Base-by-base conservation (phyloP, 2,797 vertebrate species). In the Sciaenops ocellatus region DNA sequence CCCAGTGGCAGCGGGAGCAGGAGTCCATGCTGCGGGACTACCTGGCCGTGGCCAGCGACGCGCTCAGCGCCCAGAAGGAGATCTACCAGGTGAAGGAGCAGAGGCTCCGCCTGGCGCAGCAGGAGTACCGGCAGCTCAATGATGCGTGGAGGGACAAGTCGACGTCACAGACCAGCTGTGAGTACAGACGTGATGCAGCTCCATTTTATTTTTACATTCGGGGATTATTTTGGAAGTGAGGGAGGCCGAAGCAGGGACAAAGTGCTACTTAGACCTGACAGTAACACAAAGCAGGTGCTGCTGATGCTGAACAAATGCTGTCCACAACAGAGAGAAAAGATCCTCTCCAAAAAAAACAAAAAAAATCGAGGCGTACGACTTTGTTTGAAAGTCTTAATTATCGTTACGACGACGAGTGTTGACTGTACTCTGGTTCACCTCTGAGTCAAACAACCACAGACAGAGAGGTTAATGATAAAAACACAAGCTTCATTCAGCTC, bases 31-130 rank as follows among this genome's bases (percentile, higher is more conserved):
- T 99, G 88, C 97, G 96, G 86, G 97, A 98, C 72, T 99, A 99
- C 88, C 96, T 99, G 81, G 91, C 95, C 15, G 96, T 98, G 90
- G 98, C 98, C 69, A 95, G 96, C 73, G 97, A 99, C 55, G 97
- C 98, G 0, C 94, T 99, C 88, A 96, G 94, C 26, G 97, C 98
- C 0, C 98, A 99, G 92, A 97, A 96, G 91, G 97, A 99, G 94
- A 97, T 98, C 93, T 99, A 97, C 86, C 97, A 98, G 93, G 98
- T 99, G 90, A 99, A 99, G 90, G 98, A 98, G 93, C 97, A 99
- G 94, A 92, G 98, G 17, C 96, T 99, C 66, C 95, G 94, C 57
- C 95, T 99, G 42, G 98, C 98, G 1, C 98, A 99, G 95, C 97
- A 97, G 73, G 97, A 99, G 83, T 99, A 97, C 81, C 95, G 91